Percentiles rank a stretch among this genome's conserved stretches.
These are phyloP conservation scores for Eupeodes latifasciatus DNA, from an alignment of 2,888 invertebrate genomes.

Conservation along the genomic window DNA sequence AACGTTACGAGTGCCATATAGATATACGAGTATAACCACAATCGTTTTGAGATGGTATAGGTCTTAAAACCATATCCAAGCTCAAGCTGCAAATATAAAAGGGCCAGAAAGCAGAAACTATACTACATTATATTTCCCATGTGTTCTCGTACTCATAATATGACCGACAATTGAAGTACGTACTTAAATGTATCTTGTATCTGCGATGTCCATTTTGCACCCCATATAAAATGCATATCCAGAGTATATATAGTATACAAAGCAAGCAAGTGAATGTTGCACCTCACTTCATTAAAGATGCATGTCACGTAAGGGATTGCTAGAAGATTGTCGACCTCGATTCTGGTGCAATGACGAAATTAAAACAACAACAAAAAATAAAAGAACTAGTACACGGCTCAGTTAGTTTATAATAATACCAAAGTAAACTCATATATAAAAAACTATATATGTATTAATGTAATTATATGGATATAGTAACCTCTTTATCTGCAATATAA, in stretches of 20 bases:
- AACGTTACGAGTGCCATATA: background rate
- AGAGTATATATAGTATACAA: too few relatives aligned
- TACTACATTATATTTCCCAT: background rate
- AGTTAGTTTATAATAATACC: background rate
- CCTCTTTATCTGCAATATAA: slow-evolving; percentile 22
- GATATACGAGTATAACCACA: slow-evolving; percentile 1
- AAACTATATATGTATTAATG: background rate
- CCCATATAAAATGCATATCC: slow-evolving; percentile 2
- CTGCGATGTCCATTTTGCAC: slow-evolving; percentile 67
- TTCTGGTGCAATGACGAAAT: slow-evolving; percentile 61
- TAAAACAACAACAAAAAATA: slow-evolving; percentile 25
- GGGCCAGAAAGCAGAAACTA: background rate
- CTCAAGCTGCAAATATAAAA: background rate
- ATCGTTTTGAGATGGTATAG: background rate
- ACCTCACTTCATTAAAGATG: slow-evolving; percentile 70
- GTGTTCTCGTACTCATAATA: background rate
- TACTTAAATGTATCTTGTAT: slow-evolving; percentile 33
- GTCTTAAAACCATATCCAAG: background rate
- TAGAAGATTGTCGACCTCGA: slow-evolving; percentile 69
- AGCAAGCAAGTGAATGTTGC: slow-evolving; percentile 50
- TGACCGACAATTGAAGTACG: slow-evolving; percentile 46
- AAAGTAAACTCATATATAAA: too few relatives aligned
- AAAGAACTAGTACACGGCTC: slow-evolving; percentile 17
- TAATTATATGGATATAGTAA: background rate
- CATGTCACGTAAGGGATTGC: slow-evolving; percentile 72